phyloP scores from a whole-genome alignment of 2,888 invertebrate genomes.

The Bellardia bayeri region DNA sequence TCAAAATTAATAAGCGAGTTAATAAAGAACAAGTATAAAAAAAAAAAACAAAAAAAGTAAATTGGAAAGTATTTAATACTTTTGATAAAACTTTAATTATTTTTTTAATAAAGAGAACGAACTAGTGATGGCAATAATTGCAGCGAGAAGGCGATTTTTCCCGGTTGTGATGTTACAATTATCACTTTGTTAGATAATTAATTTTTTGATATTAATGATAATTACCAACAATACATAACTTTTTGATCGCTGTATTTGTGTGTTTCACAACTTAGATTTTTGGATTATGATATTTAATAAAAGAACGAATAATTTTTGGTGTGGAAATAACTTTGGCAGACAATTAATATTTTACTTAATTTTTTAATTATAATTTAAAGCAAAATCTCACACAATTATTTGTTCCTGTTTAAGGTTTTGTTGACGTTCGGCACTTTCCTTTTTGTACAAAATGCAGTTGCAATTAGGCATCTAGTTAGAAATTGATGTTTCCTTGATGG shows the following conservation, averaged over 20 bases:
- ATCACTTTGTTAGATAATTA: no score
- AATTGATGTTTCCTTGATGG: no score
- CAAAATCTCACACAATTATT: not conserved
- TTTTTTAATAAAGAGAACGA: no score
- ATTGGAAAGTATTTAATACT: no score
- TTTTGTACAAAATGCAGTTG: constrained; percentile 2
- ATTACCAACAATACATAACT: not conserved
- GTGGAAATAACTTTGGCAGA: not conserved
- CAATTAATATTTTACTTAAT: not conserved
- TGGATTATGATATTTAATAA: not conserved
- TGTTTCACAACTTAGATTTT: not conserved
- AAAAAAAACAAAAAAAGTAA: no score
- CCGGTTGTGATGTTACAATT: no score
- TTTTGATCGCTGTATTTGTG: not conserved
- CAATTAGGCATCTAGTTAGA: not conserved
- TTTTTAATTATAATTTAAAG: not conserved
- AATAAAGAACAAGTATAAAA: no score
- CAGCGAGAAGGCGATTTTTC: no score
- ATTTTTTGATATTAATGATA: not conserved
- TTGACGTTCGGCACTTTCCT: constrained; percentile 10
- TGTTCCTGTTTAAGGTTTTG: not conserved
- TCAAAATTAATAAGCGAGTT: no score
- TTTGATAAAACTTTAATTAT: no score
- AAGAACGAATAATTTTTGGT: not conserved
- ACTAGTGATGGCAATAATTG: no score